These are phyloP conservation scores for Caenorhabditis tropicalis DNA, from an alignment of 1,140 invertebrate species.

Conservation along the genomic window DNA sequence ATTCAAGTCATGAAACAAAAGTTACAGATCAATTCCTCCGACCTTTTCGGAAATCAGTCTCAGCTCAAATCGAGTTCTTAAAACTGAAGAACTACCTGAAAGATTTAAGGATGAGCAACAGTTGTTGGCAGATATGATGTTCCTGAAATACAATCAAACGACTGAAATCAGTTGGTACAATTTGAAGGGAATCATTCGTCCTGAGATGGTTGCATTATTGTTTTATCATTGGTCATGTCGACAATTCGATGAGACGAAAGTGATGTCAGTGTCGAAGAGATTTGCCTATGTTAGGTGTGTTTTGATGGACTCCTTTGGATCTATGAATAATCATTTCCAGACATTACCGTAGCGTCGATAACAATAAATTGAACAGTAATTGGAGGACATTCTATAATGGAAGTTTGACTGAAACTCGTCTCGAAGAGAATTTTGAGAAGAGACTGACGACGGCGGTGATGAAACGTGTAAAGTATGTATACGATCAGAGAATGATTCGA, in stretches of 20 bases:
- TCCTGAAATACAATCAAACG: constrained; percentile 7
- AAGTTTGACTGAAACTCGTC: not conserved
- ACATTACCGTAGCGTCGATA: not conserved
- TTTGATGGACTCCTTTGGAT: too few species aligned
- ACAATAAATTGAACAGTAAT: constrained; percentile 14
- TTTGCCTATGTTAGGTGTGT: not conserved
- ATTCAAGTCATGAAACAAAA: too few species aligned
- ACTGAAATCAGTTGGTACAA: constrained; percentile 19
- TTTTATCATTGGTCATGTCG: not conserved
- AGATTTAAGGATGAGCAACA: not conserved
- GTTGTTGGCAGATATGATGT: not conserved
- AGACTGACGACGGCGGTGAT: not conserved
- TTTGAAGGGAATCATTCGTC: not conserved
- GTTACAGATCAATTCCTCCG: not conserved
- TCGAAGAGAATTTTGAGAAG: not conserved
- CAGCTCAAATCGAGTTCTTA: not conserved
- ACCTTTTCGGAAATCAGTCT: not conserved
- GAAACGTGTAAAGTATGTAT: not conserved
- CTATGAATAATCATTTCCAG: too few species aligned
- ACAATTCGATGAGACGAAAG: not conserved
- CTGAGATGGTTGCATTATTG: not conserved
- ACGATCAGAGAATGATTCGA: not conserved
- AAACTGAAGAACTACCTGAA: not conserved
- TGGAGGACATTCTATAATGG: constrained; percentile 4
- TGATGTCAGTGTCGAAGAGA: not conserved